Evolutionary conservation across 1,140 invertebrate genomes (phyloP).

Genomic region (Lethocerus indicus): DNA sequence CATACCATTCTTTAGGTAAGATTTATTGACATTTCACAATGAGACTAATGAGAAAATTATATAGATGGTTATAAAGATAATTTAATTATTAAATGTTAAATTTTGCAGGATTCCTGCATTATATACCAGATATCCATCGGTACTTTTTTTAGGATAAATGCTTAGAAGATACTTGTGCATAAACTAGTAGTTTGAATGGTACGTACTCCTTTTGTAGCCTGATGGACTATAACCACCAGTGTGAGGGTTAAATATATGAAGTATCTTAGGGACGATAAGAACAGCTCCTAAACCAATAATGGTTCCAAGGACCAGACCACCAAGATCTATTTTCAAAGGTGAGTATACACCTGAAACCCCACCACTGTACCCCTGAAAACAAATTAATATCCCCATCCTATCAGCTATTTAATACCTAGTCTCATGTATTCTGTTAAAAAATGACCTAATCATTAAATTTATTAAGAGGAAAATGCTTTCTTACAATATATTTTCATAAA

Average conservation of each 20-base stretch:
- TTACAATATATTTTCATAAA: background rate
- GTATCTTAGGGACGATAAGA: conserved; percentile 56
- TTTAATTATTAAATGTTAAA: too few species aligned
- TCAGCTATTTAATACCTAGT: background rate
- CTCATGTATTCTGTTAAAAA: background rate
- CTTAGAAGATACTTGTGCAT: too few species aligned
- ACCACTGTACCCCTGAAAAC: conserved; percentile 10
- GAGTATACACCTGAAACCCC: conserved; percentile 27
- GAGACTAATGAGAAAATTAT: too few species aligned
- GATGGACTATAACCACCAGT: background rate
- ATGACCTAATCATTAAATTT: background rate
- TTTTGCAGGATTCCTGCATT: too few species aligned
- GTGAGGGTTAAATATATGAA: conserved; percentile 38
- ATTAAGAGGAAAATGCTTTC: background rate
- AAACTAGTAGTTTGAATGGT: too few species aligned
- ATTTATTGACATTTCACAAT: too few species aligned
- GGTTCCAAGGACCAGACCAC: conserved; percentile 59
- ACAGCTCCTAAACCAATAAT: conserved; percentile 60
- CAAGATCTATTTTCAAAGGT: conserved; percentile 61
- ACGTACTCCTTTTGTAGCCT: conserved; percentile 15
- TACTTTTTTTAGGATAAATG: too few species aligned
- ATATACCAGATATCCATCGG: too few species aligned
- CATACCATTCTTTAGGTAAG: too few species aligned
- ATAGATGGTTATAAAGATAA: too few species aligned
- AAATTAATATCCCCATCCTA: background rate